Base-by-base conservation (phyloP, 2,888 invertebrate genomes). In the Oscheius onirici region DNA sequence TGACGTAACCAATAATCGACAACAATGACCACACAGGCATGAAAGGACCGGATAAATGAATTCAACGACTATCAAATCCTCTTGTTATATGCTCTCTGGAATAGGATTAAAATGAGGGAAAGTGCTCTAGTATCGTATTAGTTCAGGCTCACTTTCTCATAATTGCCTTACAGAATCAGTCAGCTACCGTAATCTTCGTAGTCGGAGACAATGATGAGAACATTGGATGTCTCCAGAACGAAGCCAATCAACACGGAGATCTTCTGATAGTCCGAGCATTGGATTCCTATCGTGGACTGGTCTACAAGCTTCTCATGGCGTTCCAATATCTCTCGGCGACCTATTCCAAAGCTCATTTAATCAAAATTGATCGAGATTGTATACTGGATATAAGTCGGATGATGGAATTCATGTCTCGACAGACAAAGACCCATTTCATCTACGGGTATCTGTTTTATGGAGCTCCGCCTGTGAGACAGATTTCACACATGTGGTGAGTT, bases 241-340 rank as follows among this genome's bases (percentile, higher is more conserved):
- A 58, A 20, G 17, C 40, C 43, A 41, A 20, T 6, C 22, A 11
- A 2, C 17, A 22, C 13, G 40, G 40, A 40, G 58, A 58, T 17
- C n/a, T 58, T 17, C 17, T 58, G 11, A 58, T 58, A 17, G 58
- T 43, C 11, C 40, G 41, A 58, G 43, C 41, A 1, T 20, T 58
- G 40, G 58, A 58, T 41, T 58, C 58, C 20, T 58, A 58, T n/a
- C 58, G 58, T 15, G 58, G 58, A 10, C 41, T 58, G 17, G 58
- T 58, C 20, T 58, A 58, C 41, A 58, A 58, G 17, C 58, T 41
- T 17, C 58, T 58, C n/a, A 58, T 58, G 41, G 58, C 41, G 3
- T 58, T 20, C 41, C 58, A 24, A n/a, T 58, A 58, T n/a, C 17
- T 58, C 40, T 40, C 41, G 11, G 40, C n/a, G 6, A n/a, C 40